Conservation (phyloP, 2,888 invertebrate species). For the Drosophila histrio region DNA sequence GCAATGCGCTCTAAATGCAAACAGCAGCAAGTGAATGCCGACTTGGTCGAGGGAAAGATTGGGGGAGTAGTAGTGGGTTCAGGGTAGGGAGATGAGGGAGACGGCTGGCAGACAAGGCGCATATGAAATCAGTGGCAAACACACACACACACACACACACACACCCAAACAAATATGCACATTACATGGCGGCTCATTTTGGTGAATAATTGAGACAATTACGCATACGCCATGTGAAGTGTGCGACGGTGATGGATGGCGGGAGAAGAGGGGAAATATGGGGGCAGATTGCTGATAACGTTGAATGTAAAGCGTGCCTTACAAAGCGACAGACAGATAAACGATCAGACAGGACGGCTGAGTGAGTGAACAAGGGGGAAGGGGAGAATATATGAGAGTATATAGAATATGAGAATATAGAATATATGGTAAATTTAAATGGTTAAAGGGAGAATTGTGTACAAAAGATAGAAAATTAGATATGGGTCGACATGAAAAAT, state of each 20-base stretch:
- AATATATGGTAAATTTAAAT: too few relatives aligned
- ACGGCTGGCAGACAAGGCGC: slow-evolving; percentile 55
- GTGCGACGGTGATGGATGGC: slow-evolving; percentile 3
- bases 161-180: slow-evolving; percentile 27
- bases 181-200: slow-evolving; percentile 69
- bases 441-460: too few relatives aligned
- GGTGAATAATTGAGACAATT: slow-evolving; percentile 80
- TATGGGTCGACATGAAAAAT: too few relatives aligned
- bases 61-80: background rate
- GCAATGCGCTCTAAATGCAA: slow-evolving; percentile 64
- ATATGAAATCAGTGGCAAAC: slow-evolving; percentile 66
- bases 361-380: background rate
- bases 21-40: slow-evolving; percentile 38
- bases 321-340: slow-evolving; percentile 16
- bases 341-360: slow-evolving; percentile 17
- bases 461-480: too few relatives aligned
- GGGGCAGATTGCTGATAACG: background rate
- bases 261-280: background rate
- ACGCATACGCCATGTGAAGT: slow-evolving; percentile 67
- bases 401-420: too few relatives aligned
- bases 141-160: slow-evolving; percentile 20
- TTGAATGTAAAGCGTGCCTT: slow-evolving; percentile 40
- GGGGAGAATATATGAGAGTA: background rate
- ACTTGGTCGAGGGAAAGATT: background rate
- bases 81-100: background rate